phyloP scores from a whole-genome alignment of 1,140 invertebrate genomes.

The Anagrus nilaparvatae region DNA sequence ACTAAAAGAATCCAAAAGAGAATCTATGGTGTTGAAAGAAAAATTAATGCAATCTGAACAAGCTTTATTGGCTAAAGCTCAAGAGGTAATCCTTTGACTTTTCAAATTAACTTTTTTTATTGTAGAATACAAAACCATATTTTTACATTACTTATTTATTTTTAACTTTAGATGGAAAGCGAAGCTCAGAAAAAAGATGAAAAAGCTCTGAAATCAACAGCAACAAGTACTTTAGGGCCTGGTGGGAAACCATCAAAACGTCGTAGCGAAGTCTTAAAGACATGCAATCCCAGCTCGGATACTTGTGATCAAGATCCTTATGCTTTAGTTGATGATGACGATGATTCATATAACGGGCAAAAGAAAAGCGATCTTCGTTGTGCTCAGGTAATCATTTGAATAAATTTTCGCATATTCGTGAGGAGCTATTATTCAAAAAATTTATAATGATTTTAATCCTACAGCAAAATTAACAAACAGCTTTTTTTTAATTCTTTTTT shows the following conservation, averaged over 20 bases:
- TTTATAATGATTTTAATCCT: neutral
- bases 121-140: too few relatives aligned
- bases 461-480: neutral
- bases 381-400: slow-evolving; percentile 4
- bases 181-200: neutral
- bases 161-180: neutral
- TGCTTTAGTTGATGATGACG: neutral
- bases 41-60: neutral
- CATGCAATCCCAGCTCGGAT: neutral
- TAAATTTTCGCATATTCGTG: neutral
- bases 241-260: neutral
- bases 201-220: neutral
- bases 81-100: too few relatives aligned
- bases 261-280: neutral
- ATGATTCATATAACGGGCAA: neutral
- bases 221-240: neutral
- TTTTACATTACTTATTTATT: neutral
- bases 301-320: neutral
- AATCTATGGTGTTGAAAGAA: neutral
- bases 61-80: neutral
- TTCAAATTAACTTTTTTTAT: too few relatives aligned
- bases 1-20: neutral
- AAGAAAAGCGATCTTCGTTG: neutral
- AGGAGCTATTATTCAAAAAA: neutral
- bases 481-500: neutral